These are phyloP conservation scores for Phaonia tiefii DNA, from an alignment of 2,888 invertebrate genomes.

Conservation along the genomic window DNA sequence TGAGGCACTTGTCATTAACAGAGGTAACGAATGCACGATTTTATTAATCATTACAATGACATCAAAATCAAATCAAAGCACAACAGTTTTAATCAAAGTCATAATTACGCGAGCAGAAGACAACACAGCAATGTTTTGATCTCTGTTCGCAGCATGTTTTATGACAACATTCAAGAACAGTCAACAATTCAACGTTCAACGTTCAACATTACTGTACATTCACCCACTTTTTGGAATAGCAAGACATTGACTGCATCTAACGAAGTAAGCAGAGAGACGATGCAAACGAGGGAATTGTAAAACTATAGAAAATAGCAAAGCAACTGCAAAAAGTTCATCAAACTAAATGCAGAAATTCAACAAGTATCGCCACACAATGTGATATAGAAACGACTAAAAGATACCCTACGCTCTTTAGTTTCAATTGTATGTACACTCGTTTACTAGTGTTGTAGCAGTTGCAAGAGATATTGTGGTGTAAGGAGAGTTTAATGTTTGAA, in stretches of 20 bases:
- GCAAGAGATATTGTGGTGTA: too few species aligned
- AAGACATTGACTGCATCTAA: neutral
- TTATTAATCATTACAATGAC: neutral
- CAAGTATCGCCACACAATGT: too few species aligned
- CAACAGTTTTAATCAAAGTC: constrained; percentile 33
- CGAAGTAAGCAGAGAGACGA: constrained; percentile 56
- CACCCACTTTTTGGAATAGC: constrained; percentile 76
- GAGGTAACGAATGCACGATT: neutral
- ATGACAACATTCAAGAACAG: constrained; percentile 51
- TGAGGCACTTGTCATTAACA: too few species aligned
- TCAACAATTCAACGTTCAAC: too few species aligned
- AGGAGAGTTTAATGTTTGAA: too few species aligned
- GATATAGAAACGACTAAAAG: neutral
- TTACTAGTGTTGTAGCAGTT: too few species aligned
- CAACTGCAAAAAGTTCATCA: too few species aligned
- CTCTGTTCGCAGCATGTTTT: constrained; percentile 22
- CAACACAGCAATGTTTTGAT: neutral
- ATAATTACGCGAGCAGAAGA: constrained; percentile 5
- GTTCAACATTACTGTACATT: constrained; percentile 80
- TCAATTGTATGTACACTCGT: neutral
- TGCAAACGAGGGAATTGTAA: constrained; percentile 23
- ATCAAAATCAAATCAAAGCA: neutral
- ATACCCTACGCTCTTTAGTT: constrained; percentile 22
- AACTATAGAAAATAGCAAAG: too few species aligned
- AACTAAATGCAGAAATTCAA: too few species aligned